Conservation (phyloP, 92 coral and sea anemone genomes). For the Paragorgia papillata region DNA sequence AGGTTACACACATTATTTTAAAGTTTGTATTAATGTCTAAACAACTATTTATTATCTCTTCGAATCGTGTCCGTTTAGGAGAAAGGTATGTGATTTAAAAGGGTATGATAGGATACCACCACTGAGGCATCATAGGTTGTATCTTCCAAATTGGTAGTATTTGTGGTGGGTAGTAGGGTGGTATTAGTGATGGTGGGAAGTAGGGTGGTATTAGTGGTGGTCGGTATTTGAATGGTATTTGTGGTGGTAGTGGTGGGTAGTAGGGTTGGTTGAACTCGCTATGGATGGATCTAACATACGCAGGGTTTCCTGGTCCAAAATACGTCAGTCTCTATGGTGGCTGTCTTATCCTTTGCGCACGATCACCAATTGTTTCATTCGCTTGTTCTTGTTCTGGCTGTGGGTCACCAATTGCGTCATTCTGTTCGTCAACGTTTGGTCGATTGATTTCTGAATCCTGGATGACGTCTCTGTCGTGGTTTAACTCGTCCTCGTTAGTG, state of each 20-base stretch:
- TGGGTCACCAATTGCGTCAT: not conserved
- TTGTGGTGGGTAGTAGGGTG: too few species aligned
- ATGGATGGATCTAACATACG: conserved; percentile 17
- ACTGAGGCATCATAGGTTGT: too few species aligned
- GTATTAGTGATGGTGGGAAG: not conserved
- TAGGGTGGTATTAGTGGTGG: too few species aligned
- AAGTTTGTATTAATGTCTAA: too few species aligned
- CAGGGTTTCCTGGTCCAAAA: conserved; percentile 35
- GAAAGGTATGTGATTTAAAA: too few species aligned
- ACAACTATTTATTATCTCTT: too few species aligned
- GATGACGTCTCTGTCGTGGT: not conserved
- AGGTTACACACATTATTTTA: too few species aligned
- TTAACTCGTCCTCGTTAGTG: not conserved
- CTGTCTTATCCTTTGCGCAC: conserved; percentile 12
- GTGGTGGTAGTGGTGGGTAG: too few species aligned
- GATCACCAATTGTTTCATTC: not conserved
- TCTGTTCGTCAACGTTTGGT: not conserved
- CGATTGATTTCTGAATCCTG: not conserved
- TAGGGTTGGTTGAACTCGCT: conserved; percentile 2
- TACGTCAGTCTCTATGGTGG: conserved; percentile 40
- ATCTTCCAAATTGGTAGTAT: not conserved
- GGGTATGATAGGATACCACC: too few species aligned
- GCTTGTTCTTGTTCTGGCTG: not conserved
- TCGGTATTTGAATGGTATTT: too few species aligned
- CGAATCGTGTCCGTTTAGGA: too few species aligned